phyloP scores from a whole-genome alignment of 2,113 vertebrate genomes.

The Melanerpes aurifrons region DNA sequence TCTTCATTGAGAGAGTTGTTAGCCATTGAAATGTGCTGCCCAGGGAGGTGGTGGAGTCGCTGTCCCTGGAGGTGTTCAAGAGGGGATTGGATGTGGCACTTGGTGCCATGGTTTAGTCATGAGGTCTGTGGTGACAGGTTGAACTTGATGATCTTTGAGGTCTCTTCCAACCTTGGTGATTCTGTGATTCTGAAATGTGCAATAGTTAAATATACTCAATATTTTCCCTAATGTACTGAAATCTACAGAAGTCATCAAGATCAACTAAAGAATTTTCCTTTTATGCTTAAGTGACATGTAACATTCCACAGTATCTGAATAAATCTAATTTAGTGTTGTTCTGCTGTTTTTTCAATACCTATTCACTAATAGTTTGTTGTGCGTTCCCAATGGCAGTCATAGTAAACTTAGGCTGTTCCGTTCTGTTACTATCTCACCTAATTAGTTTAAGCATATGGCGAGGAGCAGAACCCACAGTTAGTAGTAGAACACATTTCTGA shows the following conservation, averaged over 20 bases:
- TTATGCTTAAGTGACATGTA: not conserved
- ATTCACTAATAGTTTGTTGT: not conserved
- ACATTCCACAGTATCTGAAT: not conserved
- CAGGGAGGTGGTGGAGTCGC: no score
- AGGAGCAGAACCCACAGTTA: not conserved
- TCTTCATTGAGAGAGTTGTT: no score
- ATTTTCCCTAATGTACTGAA: not conserved
- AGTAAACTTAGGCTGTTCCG: not conserved
- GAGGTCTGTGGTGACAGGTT: no score
- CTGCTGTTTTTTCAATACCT: not conserved
- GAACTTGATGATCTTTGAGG: no score
- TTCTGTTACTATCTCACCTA: constrained; percentile 8
- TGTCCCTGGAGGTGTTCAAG: no score
- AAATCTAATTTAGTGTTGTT: not conserved
- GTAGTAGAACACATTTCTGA: not conserved
- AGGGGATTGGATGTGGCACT: no score
- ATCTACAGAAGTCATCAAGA: not conserved
- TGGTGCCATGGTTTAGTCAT: no score
- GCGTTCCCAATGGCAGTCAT: not conserved
- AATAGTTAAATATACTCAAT: not conserved
- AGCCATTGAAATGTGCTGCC: no score
- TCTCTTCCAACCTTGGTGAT: no score
- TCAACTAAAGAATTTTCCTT: not conserved
- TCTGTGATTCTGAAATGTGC: not conserved
- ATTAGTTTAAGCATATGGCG: not conserved